Conservation (phyloP, 2,888 invertebrate genomes). For the Leucophenga montana region DNA sequence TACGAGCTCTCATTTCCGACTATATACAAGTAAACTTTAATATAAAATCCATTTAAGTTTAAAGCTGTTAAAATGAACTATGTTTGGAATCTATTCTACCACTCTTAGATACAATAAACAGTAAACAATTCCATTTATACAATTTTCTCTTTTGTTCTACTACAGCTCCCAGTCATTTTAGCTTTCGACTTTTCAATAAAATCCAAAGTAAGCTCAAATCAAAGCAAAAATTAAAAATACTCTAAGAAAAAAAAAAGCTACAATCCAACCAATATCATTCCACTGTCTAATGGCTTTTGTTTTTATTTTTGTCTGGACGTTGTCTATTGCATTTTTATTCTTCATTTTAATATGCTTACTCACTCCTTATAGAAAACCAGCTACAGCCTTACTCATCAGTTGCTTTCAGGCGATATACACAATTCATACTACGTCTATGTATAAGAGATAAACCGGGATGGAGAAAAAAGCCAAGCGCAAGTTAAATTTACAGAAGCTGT, state of each 20-base stretch:
- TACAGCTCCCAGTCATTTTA: slow-evolving; percentile 4
- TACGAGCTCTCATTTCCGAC: no score
- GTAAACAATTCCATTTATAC: no score
- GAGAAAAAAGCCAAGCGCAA: neutral
- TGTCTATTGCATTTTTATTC: slow-evolving; percentile 27
- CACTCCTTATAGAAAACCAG: neutral
- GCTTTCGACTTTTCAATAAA: neutral
- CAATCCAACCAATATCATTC: neutral
- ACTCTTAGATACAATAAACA: no score
- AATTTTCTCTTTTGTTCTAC: no score
- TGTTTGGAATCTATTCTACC: no score
- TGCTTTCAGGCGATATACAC: no score
- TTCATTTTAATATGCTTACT: neutral
- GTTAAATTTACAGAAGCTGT: slow-evolving; percentile 4
- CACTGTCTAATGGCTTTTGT: slow-evolving; percentile 6
- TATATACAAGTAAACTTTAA: no score
- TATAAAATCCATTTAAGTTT: no score
- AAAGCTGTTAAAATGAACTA: no score
- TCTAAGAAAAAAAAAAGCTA: neutral
- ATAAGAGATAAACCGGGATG: no score
- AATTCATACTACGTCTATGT: no score
- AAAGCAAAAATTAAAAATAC: slow-evolving; percentile 10
- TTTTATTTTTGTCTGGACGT: slow-evolving; percentile 27
- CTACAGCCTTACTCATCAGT: neutral
- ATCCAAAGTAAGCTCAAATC: slow-evolving; percentile 2